Evolutionary conservation across 2,797 vertebrate genomes (phyloP).

Genomic region (Sebastes ruberrimus): DNA sequence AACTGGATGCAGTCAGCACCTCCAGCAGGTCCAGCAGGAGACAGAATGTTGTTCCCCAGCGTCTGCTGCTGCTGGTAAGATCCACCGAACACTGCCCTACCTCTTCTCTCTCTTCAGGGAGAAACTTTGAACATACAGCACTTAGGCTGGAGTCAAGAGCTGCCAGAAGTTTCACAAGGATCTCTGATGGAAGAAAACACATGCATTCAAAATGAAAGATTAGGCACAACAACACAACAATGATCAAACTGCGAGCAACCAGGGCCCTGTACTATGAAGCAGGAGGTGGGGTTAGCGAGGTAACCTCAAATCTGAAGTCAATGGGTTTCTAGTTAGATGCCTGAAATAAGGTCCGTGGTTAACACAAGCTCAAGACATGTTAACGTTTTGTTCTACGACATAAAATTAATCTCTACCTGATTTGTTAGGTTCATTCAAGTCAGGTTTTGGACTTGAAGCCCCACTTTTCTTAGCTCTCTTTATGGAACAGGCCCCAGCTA

Average conservation of each 20-base stretch:
- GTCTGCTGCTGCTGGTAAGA: not conserved
- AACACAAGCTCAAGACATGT: too few species aligned
- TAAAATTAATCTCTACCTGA: too few species aligned
- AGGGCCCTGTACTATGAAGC: not conserved
- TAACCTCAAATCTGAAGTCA: too few species aligned
- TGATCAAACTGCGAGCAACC: not conserved
- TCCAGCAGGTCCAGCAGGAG: constrained; percentile 88
- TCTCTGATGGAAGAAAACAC: constrained; percentile 66
- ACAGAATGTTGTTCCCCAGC: constrained; percentile 66
- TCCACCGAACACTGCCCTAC: not conserved
- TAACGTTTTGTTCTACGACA: too few species aligned
- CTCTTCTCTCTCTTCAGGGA: constrained; percentile 28
- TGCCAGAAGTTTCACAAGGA: constrained; percentile 78
- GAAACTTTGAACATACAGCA: constrained; percentile 76
- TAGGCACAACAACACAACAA: not conserved
- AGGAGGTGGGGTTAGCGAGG: too few species aligned
- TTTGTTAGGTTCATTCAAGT: too few species aligned
- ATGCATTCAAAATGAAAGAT: not conserved
- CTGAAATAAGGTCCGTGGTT: too few species aligned
- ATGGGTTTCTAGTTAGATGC: too few species aligned
- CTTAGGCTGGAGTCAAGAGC: constrained; percentile 80
- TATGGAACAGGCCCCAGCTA: too few species aligned
- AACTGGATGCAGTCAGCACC: constrained; percentile 80
- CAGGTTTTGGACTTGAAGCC: too few species aligned
- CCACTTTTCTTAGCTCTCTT: too few species aligned